These are phyloP conservation scores for Remorina albescens DNA, from an alignment of 2,797 vertebrate genomes.

Conservation along the genomic window DNA sequence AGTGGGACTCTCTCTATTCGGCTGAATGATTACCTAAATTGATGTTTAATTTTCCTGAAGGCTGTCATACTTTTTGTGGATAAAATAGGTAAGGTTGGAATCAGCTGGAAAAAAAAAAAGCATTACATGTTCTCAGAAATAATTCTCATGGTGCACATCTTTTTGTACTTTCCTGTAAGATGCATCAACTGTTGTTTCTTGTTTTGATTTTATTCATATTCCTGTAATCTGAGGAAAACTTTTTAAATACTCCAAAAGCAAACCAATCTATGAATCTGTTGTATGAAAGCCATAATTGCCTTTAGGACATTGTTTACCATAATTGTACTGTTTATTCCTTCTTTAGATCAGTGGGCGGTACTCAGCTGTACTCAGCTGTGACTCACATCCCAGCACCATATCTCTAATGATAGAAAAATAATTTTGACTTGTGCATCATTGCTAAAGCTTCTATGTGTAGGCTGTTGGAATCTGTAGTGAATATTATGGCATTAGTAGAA, in stretches of 20 bases:
- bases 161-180: slow-evolving; percentile 3
- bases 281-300: slow-evolving; percentile 49
- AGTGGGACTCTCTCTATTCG: not conserved
- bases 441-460: slow-evolving; percentile 46
- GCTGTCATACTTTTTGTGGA: not conserved
- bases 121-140: slow-evolving; percentile 6
- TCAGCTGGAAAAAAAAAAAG: slow-evolving; percentile 29
- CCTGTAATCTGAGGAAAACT: slow-evolving; percentile 24
- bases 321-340: slow-evolving; percentile 73
- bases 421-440: slow-evolving; percentile 52
- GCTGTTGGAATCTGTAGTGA: slow-evolving; percentile 52
- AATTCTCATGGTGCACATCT: slow-evolving; percentile 19
- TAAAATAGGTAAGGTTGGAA: slow-evolving; percentile 20
- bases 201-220: slow-evolving; percentile 8
- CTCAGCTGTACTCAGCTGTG: slow-evolving; percentile 54
- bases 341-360: slow-evolving; percentile 48
- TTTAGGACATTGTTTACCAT: slow-evolving; percentile 65
- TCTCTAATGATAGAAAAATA: slow-evolving; percentile 62
- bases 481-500: slow-evolving; percentile 55
- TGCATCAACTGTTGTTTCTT: slow-evolving; percentile 7
- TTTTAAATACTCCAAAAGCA: slow-evolving; percentile 1
- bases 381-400: slow-evolving; percentile 55
- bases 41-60: not conserved
- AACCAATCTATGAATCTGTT: not conserved
- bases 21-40: not conserved